Evolutionary conservation across 2,888 invertebrate genomes (phyloP), one percentile per base, ranked within the genome.

Genomic region (Cancer borealis): DNA sequence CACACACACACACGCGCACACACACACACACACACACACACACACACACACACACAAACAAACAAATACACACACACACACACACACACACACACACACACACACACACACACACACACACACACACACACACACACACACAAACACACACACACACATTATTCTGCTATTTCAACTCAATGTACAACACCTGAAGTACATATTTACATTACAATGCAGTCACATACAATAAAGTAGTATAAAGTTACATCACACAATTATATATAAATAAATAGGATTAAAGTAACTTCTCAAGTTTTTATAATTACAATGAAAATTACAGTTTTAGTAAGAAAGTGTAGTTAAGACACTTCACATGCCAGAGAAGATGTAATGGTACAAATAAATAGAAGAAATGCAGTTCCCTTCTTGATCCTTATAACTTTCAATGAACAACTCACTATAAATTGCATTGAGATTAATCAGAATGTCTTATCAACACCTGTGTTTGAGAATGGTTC

Each of bases 261-360:
- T 90, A 84, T 93, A 93, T 91, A 93, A 93, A 90, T 93, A 91
- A 93, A 91, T 92, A 92, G 87, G 79, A 92, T 84, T 91, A 91
- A 93, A 93, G 84, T 84, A 46, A 79, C 79, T 30, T 49, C 79
- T 91, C 90, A 90, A 91, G 84, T 91, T 87, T 91, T 54, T 54
- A 84, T 93, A 93, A 93, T 79, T 93, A 93, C 90, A 93, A 93
- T 91, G 90, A 93, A 91, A 93, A 93, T 54, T 91, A 26, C n/a
- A 26, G n/a, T 84, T 60, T 66, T 73, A 93, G 90, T 91, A 84
- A 91, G 49, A 93, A 91, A 90, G 88, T 93, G 91, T 73, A 93
- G 54, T 91, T 93, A 93, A 91, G 93, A 93, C 93, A 93, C 93
- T 93, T 93, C 91, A 93, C 91, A 93, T 93, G 93, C 91, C 93